These are phyloP conservation scores for Drosophila algonquin DNA, from an alignment of 2,888 invertebrate species.

Conservation along the genomic window DNA sequence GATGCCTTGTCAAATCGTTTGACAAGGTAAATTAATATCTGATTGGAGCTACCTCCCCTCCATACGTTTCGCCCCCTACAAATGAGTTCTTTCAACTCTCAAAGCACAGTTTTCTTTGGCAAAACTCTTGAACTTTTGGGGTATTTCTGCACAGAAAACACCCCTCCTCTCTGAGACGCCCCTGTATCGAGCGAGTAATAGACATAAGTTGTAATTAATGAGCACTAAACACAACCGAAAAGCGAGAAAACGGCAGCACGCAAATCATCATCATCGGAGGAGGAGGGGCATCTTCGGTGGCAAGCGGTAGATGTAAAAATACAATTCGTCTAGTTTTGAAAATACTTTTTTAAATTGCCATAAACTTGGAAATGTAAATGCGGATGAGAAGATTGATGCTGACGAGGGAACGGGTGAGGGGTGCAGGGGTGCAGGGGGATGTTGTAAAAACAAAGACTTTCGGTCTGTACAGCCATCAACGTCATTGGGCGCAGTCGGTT, in stretches of 20 bases:
- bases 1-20: no score
- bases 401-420: not conserved
- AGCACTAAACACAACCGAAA: slow-evolving; percentile 27
- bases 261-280: slow-evolving; percentile 28
- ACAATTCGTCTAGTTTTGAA: slow-evolving; percentile 56
- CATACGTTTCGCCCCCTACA: no score
- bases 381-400: not conserved
- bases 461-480: slow-evolving; percentile 33
- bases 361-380: slow-evolving; percentile 48
- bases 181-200: slow-evolving; percentile 1
- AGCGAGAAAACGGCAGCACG: slow-evolving; percentile 21
- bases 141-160: no score
- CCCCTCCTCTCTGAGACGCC: not conserved
- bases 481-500: slow-evolving; percentile 34
- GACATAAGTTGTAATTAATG: slow-evolving; percentile 41
- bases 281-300: slow-evolving; percentile 22
- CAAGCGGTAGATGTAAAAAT: slow-evolving; percentile 58
- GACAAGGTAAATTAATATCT: no score
- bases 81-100: not conserved
- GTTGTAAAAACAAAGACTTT: slow-evolving; percentile 42
- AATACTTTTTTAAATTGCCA: slow-evolving; percentile 62
- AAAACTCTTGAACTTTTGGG: no score
- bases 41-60: no score
- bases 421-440: not conserved
- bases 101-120: not conserved